Evolutionary conservation across 2,113 vertebrate species (phyloP), one percentile per base, ranked within the genome.

Genomic region (Tupaia tana): DNA sequence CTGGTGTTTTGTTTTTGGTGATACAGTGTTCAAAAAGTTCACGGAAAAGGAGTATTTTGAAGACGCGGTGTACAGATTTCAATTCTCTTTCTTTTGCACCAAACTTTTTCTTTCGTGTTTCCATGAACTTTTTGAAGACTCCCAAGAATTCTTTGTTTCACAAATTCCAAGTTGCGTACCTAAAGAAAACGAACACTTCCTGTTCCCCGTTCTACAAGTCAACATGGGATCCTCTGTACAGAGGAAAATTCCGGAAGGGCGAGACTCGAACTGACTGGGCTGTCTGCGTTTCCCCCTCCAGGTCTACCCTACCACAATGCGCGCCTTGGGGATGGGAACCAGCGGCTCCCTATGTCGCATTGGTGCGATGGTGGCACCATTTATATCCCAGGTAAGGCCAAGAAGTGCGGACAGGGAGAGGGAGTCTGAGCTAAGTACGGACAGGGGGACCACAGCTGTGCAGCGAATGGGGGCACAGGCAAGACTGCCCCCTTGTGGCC

Each of bases 301-400:
- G 99, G 99, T 99, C 77, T 99, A 99, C 93, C 99, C 99, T 7
- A 99, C 99, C 0, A 97, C 97, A 1, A 99, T 99, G 75, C 98
- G 99, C 2, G 99, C 99, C 0, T 89, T 99, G 73, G 99, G 99
- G 16, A 98, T 99, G 99, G 99, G 99, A 11, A 99, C 98, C 96
- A 99, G 99, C 4, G 99, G 99, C 6, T 99, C 99, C 0, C 97
- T 99, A 96, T 99, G 99, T 93, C 99, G 99, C 7, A 98, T 99
- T 6, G 99, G 99, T 43, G 99, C 99, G 0, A 99, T 99, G 99
- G 98, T 99, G 4, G 99, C 99, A 0, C 99, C 99, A 0, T 99
- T 99, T 94, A 99, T 99, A 94, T 97, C 99, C 25, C 99, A 99
- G 94, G 99, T 99, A 98, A 93, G 90, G 19, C 15, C 5, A 0